These are phyloP conservation scores for Drosophila quinaria DNA, from an alignment of 2,888 invertebrate genomes.

Conservation along the genomic window DNA sequence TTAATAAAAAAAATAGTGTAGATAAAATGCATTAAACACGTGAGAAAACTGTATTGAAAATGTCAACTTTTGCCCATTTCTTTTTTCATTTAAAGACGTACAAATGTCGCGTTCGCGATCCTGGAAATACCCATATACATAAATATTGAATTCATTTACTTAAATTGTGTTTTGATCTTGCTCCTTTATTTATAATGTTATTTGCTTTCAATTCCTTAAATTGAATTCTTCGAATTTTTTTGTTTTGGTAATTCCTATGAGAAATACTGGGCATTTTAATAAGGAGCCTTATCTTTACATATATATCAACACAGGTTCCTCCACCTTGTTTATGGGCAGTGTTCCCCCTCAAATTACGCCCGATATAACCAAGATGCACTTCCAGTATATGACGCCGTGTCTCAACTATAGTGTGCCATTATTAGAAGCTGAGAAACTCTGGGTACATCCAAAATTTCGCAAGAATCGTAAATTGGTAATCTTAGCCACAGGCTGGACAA, in stretches of 20 bases:
- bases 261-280: not conserved
- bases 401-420: slow-evolving; percentile 80
- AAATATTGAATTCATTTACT: not conserved
- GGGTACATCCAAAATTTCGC: slow-evolving; percentile 78
- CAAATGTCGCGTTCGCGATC: too few species aligned
- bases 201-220: not conserved
- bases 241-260: not conserved
- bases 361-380: slow-evolving; percentile 79
- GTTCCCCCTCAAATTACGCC: slow-evolving; percentile 75
- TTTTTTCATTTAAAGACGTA: too few species aligned
- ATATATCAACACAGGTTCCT: slow-evolving; percentile 67
- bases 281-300: not conserved
- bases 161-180: not conserved
- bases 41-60: too few species aligned
- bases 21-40: too few species aligned
- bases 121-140: too few species aligned
- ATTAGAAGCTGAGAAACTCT: slow-evolving; percentile 72
- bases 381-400: slow-evolving; percentile 78
- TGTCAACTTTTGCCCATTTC: too few species aligned
- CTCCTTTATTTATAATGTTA: too few species aligned
- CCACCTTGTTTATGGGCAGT: slow-evolving; percentile 62
- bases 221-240: not conserved
- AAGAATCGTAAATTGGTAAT: slow-evolving; percentile 76
- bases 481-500: slow-evolving; percentile 84
- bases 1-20: too few species aligned